phyloP scores from a whole-genome alignment of 2,797 vertebrate genomes.

The Thamnophis elegans region DNA sequence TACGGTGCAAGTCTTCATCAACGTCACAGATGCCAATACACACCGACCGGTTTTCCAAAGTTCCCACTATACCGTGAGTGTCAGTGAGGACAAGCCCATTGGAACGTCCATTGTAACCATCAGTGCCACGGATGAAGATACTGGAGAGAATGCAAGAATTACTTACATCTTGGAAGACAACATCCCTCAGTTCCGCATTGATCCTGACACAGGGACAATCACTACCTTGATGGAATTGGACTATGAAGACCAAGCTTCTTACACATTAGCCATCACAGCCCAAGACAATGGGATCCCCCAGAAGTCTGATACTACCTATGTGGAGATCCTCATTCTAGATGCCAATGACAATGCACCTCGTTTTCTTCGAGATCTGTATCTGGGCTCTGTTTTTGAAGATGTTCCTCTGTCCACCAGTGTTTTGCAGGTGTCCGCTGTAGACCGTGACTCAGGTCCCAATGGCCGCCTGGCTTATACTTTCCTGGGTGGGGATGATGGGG shows the following conservation, averaged over 20 bases:
- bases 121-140: conserved; percentile 92
- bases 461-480: conserved; percentile 91
- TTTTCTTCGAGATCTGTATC: conserved; percentile 87
- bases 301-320: conserved; percentile 92
- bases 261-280: conserved; percentile 90
- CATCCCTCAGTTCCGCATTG: conserved; percentile 92
- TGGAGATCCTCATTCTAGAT: conserved; percentile 91
- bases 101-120: conserved; percentile 89
- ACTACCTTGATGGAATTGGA: conserved; percentile 91
- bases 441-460: conserved; percentile 88
- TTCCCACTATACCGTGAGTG: conserved; percentile 86
- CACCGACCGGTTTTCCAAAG: conserved; percentile 95
- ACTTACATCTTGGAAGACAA: conserved; percentile 93
- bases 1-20: conserved; percentile 92
- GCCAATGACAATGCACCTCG: conserved; percentile 90
- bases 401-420: conserved; percentile 87
- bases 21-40: conserved; percentile 95
- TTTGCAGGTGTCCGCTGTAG: conserved; percentile 91
- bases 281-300: conserved; percentile 95
- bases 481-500: conserved; percentile 89
- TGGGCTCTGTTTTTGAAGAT: conserved; percentile 88
- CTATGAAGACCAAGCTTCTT: conserved; percentile 93
- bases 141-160: conserved; percentile 93
- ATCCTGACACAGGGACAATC: conserved; percentile 87
- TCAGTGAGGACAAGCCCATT: conserved; percentile 86